These are phyloP conservation scores for Ctenoplectra terminalis DNA, from an alignment of 1,140 invertebrate genomes.

Conservation along the genomic window DNA sequence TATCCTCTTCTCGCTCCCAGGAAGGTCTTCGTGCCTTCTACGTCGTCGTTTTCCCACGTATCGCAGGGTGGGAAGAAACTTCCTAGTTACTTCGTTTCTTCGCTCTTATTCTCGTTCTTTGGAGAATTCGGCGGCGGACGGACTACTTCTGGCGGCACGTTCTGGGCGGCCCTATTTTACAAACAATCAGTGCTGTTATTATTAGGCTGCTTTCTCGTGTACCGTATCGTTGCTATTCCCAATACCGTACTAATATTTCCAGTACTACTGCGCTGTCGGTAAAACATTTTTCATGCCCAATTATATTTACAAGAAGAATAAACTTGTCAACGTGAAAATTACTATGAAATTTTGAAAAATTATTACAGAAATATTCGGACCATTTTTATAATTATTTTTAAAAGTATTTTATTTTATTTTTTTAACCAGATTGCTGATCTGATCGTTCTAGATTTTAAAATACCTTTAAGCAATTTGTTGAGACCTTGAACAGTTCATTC, in stretches of 20 bases:
- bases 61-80: constrained; percentile 48
- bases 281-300: neutral
- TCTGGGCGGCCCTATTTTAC: constrained; percentile 79
- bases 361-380: no score
- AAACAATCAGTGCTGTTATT: constrained; percentile 39
- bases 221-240: neutral
- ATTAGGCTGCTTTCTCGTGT: neutral
- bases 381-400: no score
- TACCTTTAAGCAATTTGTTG: no score
- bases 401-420: no score
- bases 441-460: no score
- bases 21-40: constrained; percentile 55
- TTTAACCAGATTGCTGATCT: no score
- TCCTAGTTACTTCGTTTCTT: constrained; percentile 61
- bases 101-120: constrained; percentile 61
- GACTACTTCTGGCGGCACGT: constrained; percentile 83
- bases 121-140: constrained; percentile 81
- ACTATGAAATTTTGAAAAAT: no score
- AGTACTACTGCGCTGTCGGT: neutral
- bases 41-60: constrained; percentile 53
- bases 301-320: no score
- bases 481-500: no score
- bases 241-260: neutral
- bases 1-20: constrained; percentile 52
- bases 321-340: no score